A percentile compares a stretch with the other conserved stretches of the same genome.
phyloP scores from a whole-genome alignment of 2,888 invertebrate species.

The Drosophila barbarae region DNA sequence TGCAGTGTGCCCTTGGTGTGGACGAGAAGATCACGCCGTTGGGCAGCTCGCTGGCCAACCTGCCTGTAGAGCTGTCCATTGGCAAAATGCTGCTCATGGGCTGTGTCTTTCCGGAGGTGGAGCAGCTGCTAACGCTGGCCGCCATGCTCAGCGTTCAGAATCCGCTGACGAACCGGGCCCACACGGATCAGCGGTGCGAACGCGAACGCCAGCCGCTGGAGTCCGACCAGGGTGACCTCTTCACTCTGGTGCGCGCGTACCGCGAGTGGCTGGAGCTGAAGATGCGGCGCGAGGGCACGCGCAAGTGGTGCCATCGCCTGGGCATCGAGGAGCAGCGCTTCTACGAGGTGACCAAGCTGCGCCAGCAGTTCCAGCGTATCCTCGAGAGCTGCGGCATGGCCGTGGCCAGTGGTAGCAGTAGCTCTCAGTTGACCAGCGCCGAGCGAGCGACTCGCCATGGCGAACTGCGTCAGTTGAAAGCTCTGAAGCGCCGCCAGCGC shows the following conservation, averaged over 20 bases:
- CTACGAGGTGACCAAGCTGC: slow-evolving; percentile 96
- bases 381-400: slow-evolving; percentile 85
- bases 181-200: slow-evolving; percentile 91
- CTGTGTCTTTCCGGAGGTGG: slow-evolving; percentile 91
- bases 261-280: slow-evolving; percentile 94
- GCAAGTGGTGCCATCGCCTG: slow-evolving; percentile 92
- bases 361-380: slow-evolving; percentile 92
- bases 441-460: slow-evolving; percentile 92
- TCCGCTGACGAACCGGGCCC: slow-evolving; percentile 94
- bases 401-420: slow-evolving; percentile 68
- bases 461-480: slow-evolving; percentile 91
- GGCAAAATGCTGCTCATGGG: slow-evolving; percentile 98
- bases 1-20: slow-evolving; percentile 87
- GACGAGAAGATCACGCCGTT: slow-evolving; percentile 91
- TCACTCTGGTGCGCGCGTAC: slow-evolving; percentile 92
- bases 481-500: slow-evolving; percentile 87
- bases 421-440: slow-evolving; percentile 82
- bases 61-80: slow-evolving; percentile 96
- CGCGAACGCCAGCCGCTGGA: slow-evolving; percentile 88
- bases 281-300: slow-evolving; percentile 80
- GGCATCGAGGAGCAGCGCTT: slow-evolving; percentile 98
- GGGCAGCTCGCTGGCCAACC: slow-evolving; percentile 90
- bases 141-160: slow-evolving; percentile 96
- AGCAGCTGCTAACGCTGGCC: slow-evolving; percentile 92
- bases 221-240: slow-evolving; percentile 97